Evolutionary conservation across 2,113 vertebrate genomes (phyloP).

Genomic region (Pyxicephalus adspersus): DNA sequence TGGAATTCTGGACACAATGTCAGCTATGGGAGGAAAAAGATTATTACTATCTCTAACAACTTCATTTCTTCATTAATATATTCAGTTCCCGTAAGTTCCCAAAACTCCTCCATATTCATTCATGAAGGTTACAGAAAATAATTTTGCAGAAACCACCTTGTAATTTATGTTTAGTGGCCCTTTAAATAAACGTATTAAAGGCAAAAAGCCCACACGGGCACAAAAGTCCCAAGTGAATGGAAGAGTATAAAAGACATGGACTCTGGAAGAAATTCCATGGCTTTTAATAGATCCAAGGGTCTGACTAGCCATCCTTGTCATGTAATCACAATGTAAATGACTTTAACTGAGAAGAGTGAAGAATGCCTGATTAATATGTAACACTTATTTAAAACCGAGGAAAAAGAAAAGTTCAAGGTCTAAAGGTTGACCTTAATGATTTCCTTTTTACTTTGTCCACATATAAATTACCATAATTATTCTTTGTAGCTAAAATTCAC

Average conservation of each 20-base stretch:
- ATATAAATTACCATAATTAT: slow-evolving; percentile 63
- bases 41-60: too few species aligned
- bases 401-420: slow-evolving; percentile 64
- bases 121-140: too few species aligned
- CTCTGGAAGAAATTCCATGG: background rate
- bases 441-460: slow-evolving; percentile 26
- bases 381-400: slow-evolving; percentile 66
- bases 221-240: background rate
- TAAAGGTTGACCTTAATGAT: slow-evolving; percentile 66
- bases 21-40: too few species aligned
- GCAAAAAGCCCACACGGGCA: too few species aligned
- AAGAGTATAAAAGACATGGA: background rate
- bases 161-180: too few species aligned
- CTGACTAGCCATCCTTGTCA: slow-evolving; percentile 67
- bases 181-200: too few species aligned
- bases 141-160: too few species aligned
- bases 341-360: slow-evolving; percentile 59
- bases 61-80: too few species aligned
- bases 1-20: too few species aligned
- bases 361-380: slow-evolving; percentile 71
- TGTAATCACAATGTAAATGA: slow-evolving; percentile 70
- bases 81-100: too few species aligned
- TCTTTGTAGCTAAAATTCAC: slow-evolving; percentile 11
- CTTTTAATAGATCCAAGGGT: slow-evolving; percentile 72
- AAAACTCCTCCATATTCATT: too few species aligned